phyloP scores from a whole-genome alignment of 2,113 vertebrate species.

The Bungarus multicinctus region DNA sequence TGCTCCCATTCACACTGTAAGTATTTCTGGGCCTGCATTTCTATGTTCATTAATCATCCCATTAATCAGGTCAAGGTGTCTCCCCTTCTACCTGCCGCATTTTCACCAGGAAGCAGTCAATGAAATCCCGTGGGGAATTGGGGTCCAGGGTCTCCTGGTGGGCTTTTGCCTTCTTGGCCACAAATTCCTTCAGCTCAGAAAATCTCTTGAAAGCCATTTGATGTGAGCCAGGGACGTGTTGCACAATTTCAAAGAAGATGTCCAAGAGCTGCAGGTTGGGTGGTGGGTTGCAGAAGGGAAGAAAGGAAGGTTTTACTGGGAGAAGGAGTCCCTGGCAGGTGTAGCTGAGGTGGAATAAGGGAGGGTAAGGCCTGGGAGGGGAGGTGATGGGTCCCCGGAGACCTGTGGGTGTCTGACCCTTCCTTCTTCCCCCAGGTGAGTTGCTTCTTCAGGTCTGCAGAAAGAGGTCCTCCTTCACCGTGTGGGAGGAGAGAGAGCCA shows the following conservation, averaged over 20 bases:
- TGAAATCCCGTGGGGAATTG: slow-evolving; percentile 66
- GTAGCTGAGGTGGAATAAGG: neutral
- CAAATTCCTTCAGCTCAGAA: slow-evolving; percentile 56
- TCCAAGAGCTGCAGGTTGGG: slow-evolving; percentile 71
- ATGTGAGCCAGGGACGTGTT: slow-evolving; percentile 70
- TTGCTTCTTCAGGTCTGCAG: neutral
- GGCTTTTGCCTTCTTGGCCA: slow-evolving; percentile 58
- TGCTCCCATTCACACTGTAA: no score
- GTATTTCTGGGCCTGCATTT: no score
- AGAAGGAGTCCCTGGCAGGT: neutral
- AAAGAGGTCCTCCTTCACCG: neutral
- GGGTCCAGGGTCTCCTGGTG: slow-evolving; percentile 66
- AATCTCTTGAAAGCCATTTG: slow-evolving; percentile 43
- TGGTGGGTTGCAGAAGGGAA: neutral
- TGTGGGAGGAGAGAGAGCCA: neutral
- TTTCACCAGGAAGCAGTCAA: slow-evolving; percentile 74
- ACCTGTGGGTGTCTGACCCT: neutral
- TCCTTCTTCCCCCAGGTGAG: neutral
- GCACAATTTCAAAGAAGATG: slow-evolving; percentile 70
- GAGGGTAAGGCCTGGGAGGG: neutral
- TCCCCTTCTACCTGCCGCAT: slow-evolving; percentile 59
- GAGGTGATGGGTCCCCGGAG: neutral
- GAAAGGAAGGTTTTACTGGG: neutral
- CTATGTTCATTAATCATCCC: neutral
- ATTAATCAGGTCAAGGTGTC: neutral